These are phyloP conservation scores for Percopsis omiscomaycus DNA, from an alignment of 2,797 vertebrate genomes.

Conservation along the genomic window DNA sequence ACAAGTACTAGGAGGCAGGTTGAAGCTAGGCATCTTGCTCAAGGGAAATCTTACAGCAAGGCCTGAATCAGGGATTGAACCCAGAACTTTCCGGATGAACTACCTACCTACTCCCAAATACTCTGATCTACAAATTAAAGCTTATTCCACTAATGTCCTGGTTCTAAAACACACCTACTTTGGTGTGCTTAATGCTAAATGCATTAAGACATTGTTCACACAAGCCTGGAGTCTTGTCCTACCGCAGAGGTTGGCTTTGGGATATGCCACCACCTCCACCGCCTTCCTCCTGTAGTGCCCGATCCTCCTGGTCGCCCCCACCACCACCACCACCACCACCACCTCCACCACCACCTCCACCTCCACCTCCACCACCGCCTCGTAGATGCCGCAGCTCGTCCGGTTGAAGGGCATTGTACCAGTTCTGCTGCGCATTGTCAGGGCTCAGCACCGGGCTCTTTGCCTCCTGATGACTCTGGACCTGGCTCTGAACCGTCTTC, in stretches of 20 bases:
- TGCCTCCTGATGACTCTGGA: constrained; percentile 80
- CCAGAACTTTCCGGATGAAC: no score
- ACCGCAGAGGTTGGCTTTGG: constrained; percentile 83
- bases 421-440: constrained; percentile 78
- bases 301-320: constrained; percentile 62
- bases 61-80: no score
- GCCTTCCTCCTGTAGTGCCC: constrained; percentile 67
- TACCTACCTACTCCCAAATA: no score
- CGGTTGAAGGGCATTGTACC: constrained; percentile 89
- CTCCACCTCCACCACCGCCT: constrained; percentile 57
- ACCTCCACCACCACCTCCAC: constrained; percentile 50
- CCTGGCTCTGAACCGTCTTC: constrained; percentile 79
- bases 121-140: no score
- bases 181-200: not conserved
- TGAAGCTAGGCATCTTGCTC: no score
- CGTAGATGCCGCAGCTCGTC: constrained; percentile 88
- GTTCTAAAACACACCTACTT: no score
- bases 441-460: constrained; percentile 87
- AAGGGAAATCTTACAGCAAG: no score
- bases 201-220: not conserved
- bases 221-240: constrained; percentile 59
- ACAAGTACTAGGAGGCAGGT: no score
- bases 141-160: no score
- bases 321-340: constrained; percentile 40
- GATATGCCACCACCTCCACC: constrained; percentile 41